Evolutionary conservation across 2,888 invertebrate genomes (phyloP), one percentile per base, ranked within the genome.

Genomic region (Mythimna vitellina): DNA sequence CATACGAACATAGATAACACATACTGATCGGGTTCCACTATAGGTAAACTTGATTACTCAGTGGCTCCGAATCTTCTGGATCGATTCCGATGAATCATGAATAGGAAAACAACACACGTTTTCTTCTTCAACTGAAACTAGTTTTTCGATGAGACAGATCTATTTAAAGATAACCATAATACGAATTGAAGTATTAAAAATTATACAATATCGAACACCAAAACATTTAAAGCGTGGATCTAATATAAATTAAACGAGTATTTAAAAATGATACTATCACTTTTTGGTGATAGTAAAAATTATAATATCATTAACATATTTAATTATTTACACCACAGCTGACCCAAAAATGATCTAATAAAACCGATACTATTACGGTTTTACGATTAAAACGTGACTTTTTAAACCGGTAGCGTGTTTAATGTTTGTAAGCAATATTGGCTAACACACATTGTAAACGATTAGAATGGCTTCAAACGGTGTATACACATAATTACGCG

Each of bases 281-380:
- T 72, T 67, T 84, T 58, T 80, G 62, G 65, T 69, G 56, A 73
- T 70, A 67, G 69, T 67, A 9, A 73, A 67, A 78, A 85, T 81
- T 85, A 78, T 61, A 81, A 81, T 74, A 76, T 53, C 46, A 83
- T 83, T 85, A 67, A 73, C 81, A 77, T 83, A 75, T 78, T 81
- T 72, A 85, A 77, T 78, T 81, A 81, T 81, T 65, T 65, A 70
- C 73, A 77, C 73, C 69, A 70, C 32, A 72, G 60, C 51, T 77
- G 74, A 81, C 78, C 78, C 56, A 81, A 35, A 65, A 73, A 38
- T 20, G 46, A 54, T 65, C 46, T 60, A 77, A 71, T 76, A 77
- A 83, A 78, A 78, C 56, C 64, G 65, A 83, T 81, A 68, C 25
- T 68, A 71, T 68, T 70, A 63, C 67, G 70, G 65, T 56, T 82